These are phyloP conservation scores for Zonitis immaculata DNA, from an alignment of 2,888 invertebrate genomes.

Conservation along the genomic window DNA sequence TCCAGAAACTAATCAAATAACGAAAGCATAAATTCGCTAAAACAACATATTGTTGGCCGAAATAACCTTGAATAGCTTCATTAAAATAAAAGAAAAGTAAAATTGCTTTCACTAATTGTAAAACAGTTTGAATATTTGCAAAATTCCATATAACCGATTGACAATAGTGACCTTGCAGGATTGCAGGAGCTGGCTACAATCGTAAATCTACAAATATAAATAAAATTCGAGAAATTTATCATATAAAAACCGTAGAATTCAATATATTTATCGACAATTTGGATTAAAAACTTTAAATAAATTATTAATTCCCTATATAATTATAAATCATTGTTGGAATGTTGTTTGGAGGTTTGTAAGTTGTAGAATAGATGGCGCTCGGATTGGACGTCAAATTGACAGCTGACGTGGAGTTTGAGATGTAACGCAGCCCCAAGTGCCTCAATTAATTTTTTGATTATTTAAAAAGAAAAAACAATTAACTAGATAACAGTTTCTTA, in stretches of 20 bases:
- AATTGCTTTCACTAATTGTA: too few relatives aligned
- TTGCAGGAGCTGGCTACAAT: neutral
- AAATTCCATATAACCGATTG: too few relatives aligned
- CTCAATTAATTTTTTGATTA: conserved; percentile 7
- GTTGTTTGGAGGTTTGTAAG: neutral
- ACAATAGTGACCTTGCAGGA: neutral
- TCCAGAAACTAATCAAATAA: too few relatives aligned
- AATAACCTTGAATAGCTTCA: too few relatives aligned
- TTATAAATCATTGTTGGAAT: too few relatives aligned
- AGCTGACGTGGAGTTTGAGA: conserved; percentile 17
- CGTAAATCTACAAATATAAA: neutral
- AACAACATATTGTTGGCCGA: too few relatives aligned
- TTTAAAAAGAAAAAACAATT: neutral
- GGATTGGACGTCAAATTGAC: conserved; percentile 3
- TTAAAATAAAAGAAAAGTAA: too few relatives aligned
- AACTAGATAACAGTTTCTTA: neutral
- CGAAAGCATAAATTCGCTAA: too few relatives aligned
- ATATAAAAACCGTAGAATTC: neutral
- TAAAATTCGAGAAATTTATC: neutral
- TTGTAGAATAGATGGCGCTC: neutral
- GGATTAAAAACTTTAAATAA: too few relatives aligned
- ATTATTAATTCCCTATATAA: too few relatives aligned
- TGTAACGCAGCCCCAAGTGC: conserved; percentile 2
- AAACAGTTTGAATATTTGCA: too few relatives aligned
- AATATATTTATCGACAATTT: too few relatives aligned